Evolutionary conservation across 2,113 vertebrate genomes (phyloP), one percentile per base, ranked within the genome.

Genomic region (Pseudorhombus dupliciocellatus): DNA sequence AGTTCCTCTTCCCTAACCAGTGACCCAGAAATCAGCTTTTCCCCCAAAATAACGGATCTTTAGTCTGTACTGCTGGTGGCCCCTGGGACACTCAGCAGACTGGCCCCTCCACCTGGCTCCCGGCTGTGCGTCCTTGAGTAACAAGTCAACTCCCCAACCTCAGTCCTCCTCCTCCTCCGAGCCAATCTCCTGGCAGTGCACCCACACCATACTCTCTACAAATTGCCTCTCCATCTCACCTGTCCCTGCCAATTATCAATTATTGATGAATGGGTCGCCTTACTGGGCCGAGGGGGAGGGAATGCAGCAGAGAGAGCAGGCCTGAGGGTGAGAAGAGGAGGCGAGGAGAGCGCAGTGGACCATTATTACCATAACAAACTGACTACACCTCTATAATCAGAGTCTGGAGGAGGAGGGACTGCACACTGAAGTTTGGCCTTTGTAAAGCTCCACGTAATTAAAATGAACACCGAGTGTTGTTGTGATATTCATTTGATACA

Each of bases 221-320:
- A 92, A 93, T 92, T 92, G 90, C 85, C 90, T 90, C 88, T 92
- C 90, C 88, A 84, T 90, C 92, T 92, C 91, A 94, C 91, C 91
- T 91, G 91, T 91, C 92, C 84, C 72, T 62, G 85, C 80, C 90
- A 90, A 90, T 93, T 92, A 93, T 94, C 90, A 93, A 93, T 93
- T 92, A 94, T 93, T 93, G 91, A 93, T 91, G 90, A 93, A 93
- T 92, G 90, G 91, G 85, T 92, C 88, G 76, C 85, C 90, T 92
- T 92, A 90, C 90, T 26, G 73, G 75, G 73, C 70, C n/a, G 66
- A 66, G 75, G 68, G n/a, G 16, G 37, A 21, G 22, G 48, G 58
- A 75, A 14, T 22, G 70, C 26, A 64, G 68, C 50, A 64, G 69
- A 59, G 18, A 58, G 73, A 66, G 51, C 16, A 28, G 68, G 81